Conservation (phyloP, 2,888 invertebrate genomes). For the Agrypnus murinus region DNA sequence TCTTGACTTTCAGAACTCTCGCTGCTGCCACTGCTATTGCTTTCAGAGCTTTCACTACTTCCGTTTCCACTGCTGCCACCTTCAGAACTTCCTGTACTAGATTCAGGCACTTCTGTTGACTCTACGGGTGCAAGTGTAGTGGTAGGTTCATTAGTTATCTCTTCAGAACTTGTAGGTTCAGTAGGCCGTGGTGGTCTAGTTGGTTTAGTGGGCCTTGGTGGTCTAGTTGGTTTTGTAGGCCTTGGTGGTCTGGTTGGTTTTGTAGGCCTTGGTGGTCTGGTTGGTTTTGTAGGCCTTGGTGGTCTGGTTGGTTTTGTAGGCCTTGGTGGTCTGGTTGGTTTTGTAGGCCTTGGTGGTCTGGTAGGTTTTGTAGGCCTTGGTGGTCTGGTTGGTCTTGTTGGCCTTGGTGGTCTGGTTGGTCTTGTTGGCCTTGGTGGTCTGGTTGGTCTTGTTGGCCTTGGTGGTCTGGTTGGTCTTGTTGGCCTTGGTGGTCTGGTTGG, state of each 20-base stretch:
- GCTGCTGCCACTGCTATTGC: too few species aligned
- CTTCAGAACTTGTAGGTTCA: neutral
- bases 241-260: neutral
- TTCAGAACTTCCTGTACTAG: too few species aligned
- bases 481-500: conserved; percentile 9
- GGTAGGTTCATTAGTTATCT: too few species aligned
- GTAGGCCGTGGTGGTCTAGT: neutral
- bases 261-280: neutral
- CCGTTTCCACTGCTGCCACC: too few species aligned
- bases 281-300: conserved; percentile 6
- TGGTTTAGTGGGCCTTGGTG: neutral
- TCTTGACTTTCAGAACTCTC: too few species aligned
- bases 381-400: conserved; percentile 11
- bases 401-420: neutral
- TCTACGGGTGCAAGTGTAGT: too few species aligned
- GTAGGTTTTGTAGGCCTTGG: conserved; percentile 15
- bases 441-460: conserved; percentile 16
- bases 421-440: conserved; percentile 8
- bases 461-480: conserved; percentile 12
- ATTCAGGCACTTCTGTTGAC: too few species aligned
- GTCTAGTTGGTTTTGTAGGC: neutral
- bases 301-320: neutral
- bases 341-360: conserved; percentile 2
- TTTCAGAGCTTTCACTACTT: too few species aligned
- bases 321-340: conserved; percentile 7